These are phyloP conservation scores for Timandra comae DNA, from an alignment of 2,888 invertebrate species.

Conservation along the genomic window DNA sequence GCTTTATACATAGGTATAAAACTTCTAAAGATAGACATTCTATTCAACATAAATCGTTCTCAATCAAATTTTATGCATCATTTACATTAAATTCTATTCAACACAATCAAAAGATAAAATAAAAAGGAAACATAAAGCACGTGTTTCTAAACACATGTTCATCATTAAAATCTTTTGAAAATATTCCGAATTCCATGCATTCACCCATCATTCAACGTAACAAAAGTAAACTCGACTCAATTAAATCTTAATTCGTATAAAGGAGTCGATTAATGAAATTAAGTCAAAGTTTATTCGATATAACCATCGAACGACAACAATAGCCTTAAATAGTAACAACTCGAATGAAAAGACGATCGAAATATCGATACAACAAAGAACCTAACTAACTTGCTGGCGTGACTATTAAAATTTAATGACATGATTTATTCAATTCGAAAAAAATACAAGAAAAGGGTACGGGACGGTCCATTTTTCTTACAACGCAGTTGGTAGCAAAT, in stretches of 20 bases:
- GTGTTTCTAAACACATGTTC: conserved; percentile 55
- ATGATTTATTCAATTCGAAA: conserved; percentile 69
- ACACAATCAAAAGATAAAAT: no score
- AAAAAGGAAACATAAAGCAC: conserved; percentile 40
- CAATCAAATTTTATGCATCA: no score
- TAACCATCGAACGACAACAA: conserved; percentile 64
- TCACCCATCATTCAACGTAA: conserved; percentile 39
- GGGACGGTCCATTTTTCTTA: conserved; percentile 75
- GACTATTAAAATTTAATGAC: conserved; percentile 78
- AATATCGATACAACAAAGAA: conserved; percentile 60
- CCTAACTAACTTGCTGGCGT: conserved; percentile 71
- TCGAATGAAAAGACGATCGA: conserved; percentile 61
- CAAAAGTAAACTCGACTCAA: conserved; percentile 66
- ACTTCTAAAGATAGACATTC: no score
- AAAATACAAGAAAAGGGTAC: conserved; percentile 71
- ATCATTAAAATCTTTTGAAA: conserved; percentile 57
- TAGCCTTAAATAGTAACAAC: conserved; percentile 72
- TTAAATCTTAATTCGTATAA: conserved; percentile 76
- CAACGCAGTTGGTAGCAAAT: conserved; percentile 77
- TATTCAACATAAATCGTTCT: no score
- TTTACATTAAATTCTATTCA: no score
- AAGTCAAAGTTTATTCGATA: conserved; percentile 72
- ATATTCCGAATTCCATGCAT: conserved; percentile 62
- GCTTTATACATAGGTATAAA: no score
- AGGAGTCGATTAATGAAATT: conserved; percentile 75